Evolutionary conservation across 2,888 invertebrate genomes (phyloP).

Genomic region (Tachina lurida): DNA sequence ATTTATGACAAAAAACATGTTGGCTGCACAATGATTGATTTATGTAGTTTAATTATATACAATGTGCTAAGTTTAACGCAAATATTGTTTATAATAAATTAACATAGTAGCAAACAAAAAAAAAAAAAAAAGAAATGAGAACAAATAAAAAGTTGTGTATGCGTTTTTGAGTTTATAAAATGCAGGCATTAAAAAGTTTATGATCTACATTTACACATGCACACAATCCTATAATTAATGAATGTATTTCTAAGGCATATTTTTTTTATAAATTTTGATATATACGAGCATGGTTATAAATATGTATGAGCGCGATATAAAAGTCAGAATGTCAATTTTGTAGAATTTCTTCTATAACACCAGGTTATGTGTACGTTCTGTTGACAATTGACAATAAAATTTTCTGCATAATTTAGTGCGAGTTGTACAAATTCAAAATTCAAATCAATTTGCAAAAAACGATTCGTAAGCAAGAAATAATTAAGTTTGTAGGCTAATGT

Average conservation of each 20-base stretch:
- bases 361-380: too few species aligned
- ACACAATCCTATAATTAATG: not conserved
- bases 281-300: not conserved
- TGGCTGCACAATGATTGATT: conserved; percentile 71
- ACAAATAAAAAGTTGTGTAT: conserved; percentile 31
- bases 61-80: conserved; percentile 71
- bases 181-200: conserved; percentile 16
- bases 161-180: conserved; percentile 15
- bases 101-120: conserved; percentile 46
- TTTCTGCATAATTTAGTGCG: not conserved
- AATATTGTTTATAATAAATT: conserved; percentile 70
- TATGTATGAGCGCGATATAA: not conserved
- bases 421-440: not conserved
- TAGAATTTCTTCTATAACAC: not conserved
- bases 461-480: not conserved
- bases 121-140: conserved; percentile 26
- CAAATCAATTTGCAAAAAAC: not conserved
- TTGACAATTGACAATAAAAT: not conserved
- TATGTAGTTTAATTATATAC: conserved; percentile 72
- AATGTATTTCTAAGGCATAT: not conserved
- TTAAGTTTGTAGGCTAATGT: not conserved
- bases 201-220: not conserved
- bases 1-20: conserved; percentile 71
- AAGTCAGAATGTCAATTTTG: not conserved
- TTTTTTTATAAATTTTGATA: not conserved